These are phyloP conservation scores for Paraplagusia blochii DNA, from an alignment of 2,113 vertebrate genomes.

Conservation along the genomic window DNA sequence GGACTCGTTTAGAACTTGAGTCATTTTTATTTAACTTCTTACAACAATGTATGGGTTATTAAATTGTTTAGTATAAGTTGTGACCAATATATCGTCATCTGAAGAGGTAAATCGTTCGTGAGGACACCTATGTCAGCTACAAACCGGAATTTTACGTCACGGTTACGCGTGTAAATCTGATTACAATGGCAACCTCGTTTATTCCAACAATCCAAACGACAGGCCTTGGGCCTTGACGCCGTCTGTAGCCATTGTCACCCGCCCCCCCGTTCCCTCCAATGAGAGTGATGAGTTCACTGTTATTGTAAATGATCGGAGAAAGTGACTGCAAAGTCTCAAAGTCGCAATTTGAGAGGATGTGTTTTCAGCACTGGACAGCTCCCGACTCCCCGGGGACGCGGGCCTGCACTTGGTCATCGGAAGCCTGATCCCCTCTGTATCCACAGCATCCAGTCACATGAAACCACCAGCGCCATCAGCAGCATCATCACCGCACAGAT, in stretches of 20 bases:
- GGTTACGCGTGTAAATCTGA: conserved; percentile 36
- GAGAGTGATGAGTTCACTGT: conserved; percentile 12
- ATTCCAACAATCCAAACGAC: conserved; percentile 25
- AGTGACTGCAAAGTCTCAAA: conserved; percentile 36
- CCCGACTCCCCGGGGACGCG: conserved; percentile 37
- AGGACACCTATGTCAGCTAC: conserved; percentile 9
- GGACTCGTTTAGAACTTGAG: no score
- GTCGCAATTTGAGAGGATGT: conserved; percentile 33
- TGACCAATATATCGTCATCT: not conserved
- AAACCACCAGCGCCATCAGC: conserved; percentile 21
- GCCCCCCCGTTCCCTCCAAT: not conserved
- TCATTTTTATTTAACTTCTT: no score
- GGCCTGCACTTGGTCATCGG: conserved; percentile 33
- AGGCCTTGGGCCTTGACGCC: conserved; percentile 22
- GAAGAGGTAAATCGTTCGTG: conserved; percentile 6
- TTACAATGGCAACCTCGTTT: conserved; percentile 30
- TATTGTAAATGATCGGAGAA: conserved; percentile 41
- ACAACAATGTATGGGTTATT: conserved; percentile 4
- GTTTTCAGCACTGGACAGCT: conserved; percentile 63
- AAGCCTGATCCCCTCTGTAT: conserved; percentile 18
- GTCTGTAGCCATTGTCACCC: conserved; percentile 22
- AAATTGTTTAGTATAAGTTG: no score
- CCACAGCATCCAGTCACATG: conserved; percentile 20
- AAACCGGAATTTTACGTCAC: conserved; percentile 51
- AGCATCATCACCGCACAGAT: not conserved